Evolutionary conservation across 2,888 invertebrate genomes (phyloP).

Genomic region (Coremacera marginata): DNA sequence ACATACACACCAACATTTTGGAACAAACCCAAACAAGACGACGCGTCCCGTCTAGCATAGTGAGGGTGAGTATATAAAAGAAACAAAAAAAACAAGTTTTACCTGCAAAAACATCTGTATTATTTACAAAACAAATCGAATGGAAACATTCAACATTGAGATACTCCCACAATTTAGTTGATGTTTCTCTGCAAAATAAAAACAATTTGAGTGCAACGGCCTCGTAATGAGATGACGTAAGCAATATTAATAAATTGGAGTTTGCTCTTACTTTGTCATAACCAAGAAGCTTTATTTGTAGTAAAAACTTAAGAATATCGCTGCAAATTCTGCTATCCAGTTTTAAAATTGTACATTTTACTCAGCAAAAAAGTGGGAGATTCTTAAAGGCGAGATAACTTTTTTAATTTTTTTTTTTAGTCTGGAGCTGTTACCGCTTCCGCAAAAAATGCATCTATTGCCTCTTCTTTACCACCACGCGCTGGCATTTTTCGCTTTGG

Average conservation of each 20-base stretch:
- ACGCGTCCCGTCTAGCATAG: slow-evolving; percentile 60
- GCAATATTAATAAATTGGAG: not conserved
- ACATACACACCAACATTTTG: slow-evolving; percentile 71
- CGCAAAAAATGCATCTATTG: slow-evolving; percentile 28
- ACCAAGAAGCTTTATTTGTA: too few relatives aligned
- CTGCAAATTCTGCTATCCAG: not conserved
- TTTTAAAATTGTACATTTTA: not conserved
- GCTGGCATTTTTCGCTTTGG: slow-evolving; percentile 72
- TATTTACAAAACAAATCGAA: not conserved
- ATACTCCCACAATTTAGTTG: not conserved
- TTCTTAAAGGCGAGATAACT: not conserved
- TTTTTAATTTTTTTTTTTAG: slow-evolving; percentile 28
- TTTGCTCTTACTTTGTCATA: too few relatives aligned
- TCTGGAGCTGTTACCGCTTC: slow-evolving; percentile 15
- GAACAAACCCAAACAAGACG: slow-evolving; percentile 65
- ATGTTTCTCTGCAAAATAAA: not conserved
- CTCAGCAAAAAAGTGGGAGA: too few relatives aligned
- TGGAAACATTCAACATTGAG: not conserved
- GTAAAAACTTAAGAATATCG: too few relatives aligned
- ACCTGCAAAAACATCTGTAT: not conserved
- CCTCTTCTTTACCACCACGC: slow-evolving; percentile 46
- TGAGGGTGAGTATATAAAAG: slow-evolving; percentile 55
- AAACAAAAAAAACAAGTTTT: not conserved
- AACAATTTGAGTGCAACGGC: not conserved
- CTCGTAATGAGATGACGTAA: too few relatives aligned